Evolutionary conservation across 1,140 invertebrate species (phyloP), one percentile per base, ranked within the genome.

Genomic region (Drosophila littoralis): DNA sequence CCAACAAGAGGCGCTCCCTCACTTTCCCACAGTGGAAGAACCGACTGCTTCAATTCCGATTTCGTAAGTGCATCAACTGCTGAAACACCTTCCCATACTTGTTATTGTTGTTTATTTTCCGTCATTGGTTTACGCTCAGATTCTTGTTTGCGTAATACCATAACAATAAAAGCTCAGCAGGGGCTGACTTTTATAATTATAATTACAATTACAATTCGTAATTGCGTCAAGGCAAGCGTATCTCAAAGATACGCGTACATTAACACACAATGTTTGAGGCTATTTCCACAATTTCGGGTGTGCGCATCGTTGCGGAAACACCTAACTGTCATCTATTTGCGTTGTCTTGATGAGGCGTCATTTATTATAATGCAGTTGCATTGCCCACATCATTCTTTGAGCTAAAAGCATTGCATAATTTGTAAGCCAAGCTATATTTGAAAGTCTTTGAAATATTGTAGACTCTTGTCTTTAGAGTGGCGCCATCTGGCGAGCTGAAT

Each of bases 201-300:
- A 51, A 65, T 55, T 43, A 45, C 42, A 79, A 81, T 40, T 64
- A 69, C 46, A 73, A 33, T 38, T 65, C 52, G 68, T 88, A 76
- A 88, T 79, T 88, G 79, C 50, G 61, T 40, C 76, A 79, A 79
- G 68, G 79, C 57, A 88, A 79, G 83, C 83, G 82, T 86, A 77
- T 79, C 83, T 82, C 73, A 6, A 71, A 86, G 79, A 79, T 82
- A 78, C 59, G 43, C 28, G 22, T 78, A 65, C 78, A 79, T 70
- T 64, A 78, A 77, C 73, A 81, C 67, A 67, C 63, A 45, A 40
- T 54, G 55, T 59, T 45, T 46, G 8, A 46, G 32, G 8, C 17
- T 17, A 36, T 10, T n/a, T 52, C 22, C 22, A 28, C 22, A 28
- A 28, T 5, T 28, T 28, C 22, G 42, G n/a, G 42, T 36, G 17